Evolutionary conservation across 2,797 vertebrate species (phyloP), one percentile per base, ranked within the genome.

Genomic region (Gymnodraco acuticeps): DNA sequence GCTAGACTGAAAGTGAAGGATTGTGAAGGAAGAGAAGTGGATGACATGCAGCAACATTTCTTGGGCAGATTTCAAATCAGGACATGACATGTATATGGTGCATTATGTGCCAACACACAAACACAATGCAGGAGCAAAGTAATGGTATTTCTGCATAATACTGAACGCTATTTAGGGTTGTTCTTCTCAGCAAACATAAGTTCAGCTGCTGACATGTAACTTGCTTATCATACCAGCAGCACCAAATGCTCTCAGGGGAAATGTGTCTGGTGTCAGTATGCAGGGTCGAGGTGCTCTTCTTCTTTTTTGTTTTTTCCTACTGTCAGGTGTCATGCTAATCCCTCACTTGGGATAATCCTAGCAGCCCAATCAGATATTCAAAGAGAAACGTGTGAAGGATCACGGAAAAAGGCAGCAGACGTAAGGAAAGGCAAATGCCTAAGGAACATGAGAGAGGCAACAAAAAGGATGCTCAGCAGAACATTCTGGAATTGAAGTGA

Each of bases 401-500:
- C 41, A 55, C 0, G 27, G 38, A 16, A 45, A 43, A 10, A 15
- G 19, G 54, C 13, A 31, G 47, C 27, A 20, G 54, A 4, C 2
- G 16, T 1, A 17, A 59, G 42, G 0, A 61, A 56, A 60, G 27
- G n/a, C 31, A 27, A 6, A 69, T 54, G 78, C 53, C 31, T 8
- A 50, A 17, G 69, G 48, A 45, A 43, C 12, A 27, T 0, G 42
- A 31, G 33, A 56, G 47, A 70, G 27, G 66, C 27, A 64, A 60
- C 65, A 82, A 84, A 38, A 88, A 89, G 83, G 82, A 88, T 83
- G 80, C 81, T 78, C 76, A 77, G 68, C 55, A 71, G 80, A 86
- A 78, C 73, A 50, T 77, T 81, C 23, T 74, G 2, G 79, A 86
- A 81, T 54, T 38, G 66, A 81, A 75, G 80, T 56, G 77, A 87